Conservation (phyloP, 2,797 vertebrate genomes). For the Petrocephalus schoutedeni region DNA sequence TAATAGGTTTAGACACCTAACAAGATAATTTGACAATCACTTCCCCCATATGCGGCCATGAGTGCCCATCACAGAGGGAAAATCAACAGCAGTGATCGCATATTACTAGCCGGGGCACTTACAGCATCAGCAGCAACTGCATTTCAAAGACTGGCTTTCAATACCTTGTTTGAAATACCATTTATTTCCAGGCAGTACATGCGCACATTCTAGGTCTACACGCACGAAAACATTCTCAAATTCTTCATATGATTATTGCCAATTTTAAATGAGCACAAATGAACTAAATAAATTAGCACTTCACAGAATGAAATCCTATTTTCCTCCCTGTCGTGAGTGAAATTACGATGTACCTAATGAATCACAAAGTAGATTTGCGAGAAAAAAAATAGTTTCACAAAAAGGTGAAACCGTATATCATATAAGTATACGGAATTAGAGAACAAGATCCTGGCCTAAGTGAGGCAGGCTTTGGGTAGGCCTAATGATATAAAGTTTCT, state of each 20-base stretch:
- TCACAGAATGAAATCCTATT: too few species aligned
- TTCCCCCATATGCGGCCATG: not conserved
- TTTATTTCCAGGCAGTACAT: not conserved
- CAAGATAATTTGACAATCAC: conserved; percentile 7
- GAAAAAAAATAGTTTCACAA: not conserved
- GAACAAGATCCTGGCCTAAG: not conserved
- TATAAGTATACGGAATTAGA: not conserved
- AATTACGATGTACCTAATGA: not conserved
- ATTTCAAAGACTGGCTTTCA: not conserved
- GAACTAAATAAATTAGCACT: not conserved
- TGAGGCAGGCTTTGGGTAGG: not conserved
- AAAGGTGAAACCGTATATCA: not conserved
- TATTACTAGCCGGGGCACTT: not conserved
- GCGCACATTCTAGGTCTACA: not conserved
- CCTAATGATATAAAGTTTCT: not conserved
- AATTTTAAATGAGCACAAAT: not conserved
- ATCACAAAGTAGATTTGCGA: not conserved
- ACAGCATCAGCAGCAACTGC: not conserved
- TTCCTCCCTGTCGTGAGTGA: not conserved
- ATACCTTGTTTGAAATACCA: not conserved
- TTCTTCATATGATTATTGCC: not conserved
- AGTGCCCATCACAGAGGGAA: not conserved
- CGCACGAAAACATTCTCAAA: not conserved
- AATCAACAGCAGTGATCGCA: not conserved
- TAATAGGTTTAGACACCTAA: conserved; percentile 6